phyloP scores from a whole-genome alignment of 1,140 invertebrate species.

The Atta colombica region DNA sequence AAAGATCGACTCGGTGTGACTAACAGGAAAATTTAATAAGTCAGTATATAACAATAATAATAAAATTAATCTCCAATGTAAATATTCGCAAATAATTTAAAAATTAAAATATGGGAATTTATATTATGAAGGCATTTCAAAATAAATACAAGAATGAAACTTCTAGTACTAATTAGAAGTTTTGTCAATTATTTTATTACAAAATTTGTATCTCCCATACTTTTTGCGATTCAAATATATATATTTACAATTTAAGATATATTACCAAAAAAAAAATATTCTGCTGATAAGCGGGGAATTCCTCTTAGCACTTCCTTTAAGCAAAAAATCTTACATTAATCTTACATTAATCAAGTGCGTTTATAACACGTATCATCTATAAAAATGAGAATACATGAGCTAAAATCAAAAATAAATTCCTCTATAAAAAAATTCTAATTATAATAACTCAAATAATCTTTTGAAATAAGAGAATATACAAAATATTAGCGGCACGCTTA shows the following conservation, averaged over 20 bases:
- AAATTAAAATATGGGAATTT: constrained; percentile 12
- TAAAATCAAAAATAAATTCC: too few relatives aligned
- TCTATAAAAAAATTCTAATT: too few relatives aligned
- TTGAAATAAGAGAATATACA: too few relatives aligned
- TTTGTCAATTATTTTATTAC: constrained; percentile 11
- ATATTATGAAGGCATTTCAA: constrained; percentile 7
- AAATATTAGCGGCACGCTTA: too few relatives aligned
- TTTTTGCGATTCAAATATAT: background rate
- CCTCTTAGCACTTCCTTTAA: too few relatives aligned
- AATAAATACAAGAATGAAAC: constrained; percentile 34
- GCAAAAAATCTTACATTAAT: too few relatives aligned
- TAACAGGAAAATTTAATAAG: constrained; percentile 30
- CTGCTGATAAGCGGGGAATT: too few relatives aligned
- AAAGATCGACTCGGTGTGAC: background rate
- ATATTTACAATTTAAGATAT: constrained; percentile 5
- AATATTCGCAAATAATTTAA: constrained; percentile 34
- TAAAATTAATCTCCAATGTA: constrained; percentile 31
- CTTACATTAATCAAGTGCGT: too few relatives aligned
- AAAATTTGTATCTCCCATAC: background rate
- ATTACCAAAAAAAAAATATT: too few relatives aligned
- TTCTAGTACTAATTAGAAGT: constrained; percentile 8
- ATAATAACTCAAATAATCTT: too few relatives aligned
- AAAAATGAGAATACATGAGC: too few relatives aligned
- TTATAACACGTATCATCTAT: too few relatives aligned
- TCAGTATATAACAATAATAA: constrained; percentile 18